Base-by-base conservation (phyloP, 2,888 invertebrate species). In the Limnephilus lunatus region DNA sequence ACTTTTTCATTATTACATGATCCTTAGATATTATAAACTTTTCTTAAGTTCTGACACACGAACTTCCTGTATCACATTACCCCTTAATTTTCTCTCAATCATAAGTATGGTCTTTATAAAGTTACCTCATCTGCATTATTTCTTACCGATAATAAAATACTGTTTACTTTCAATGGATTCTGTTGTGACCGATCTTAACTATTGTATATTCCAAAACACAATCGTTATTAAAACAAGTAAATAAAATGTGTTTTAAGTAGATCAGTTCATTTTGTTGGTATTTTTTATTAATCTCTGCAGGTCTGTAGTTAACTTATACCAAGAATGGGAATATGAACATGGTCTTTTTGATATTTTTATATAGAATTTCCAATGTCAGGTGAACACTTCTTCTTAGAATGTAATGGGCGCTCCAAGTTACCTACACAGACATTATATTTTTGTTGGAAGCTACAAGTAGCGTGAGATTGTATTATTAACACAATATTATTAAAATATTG, bases 1-100 rank as follows among this genome's bases (percentile, higher is more conserved):
- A 86, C 39, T 86, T 90, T 90, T 90, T 92, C 86, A 92, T 93
- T 93, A 92, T 93, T 91, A 92, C 90, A 92, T 89, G 91, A 92
- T 93, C 93, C 92, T 87, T 92, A 91, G 93, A 91, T 93, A 92
- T 86, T 82, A 90, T 90, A 82, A 44, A 44, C 44, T 90, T 30
- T 82, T 32, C 30, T n/a, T 88, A 30, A 88, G 80, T 35, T 88
- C 12, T 48, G 15, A 83, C 32, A 83, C 82, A 15, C 7, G 9
- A 83, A 25, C 30, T 32, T 32, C n/a, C 48, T 48, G 48, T 44
- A 86, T 86, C 30, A 53, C 53, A 53, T 86, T 53, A 30, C 44
- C 30, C 35, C 39, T 44, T 30, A 12, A 48, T n/a, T 30, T 86
- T 86, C 35, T 30, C 44, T 44, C 44, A 44, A 12, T 48, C 48